Conservation (phyloP, 64 coral and sea anemone genomes). For the Stylophora pistillata region DNA sequence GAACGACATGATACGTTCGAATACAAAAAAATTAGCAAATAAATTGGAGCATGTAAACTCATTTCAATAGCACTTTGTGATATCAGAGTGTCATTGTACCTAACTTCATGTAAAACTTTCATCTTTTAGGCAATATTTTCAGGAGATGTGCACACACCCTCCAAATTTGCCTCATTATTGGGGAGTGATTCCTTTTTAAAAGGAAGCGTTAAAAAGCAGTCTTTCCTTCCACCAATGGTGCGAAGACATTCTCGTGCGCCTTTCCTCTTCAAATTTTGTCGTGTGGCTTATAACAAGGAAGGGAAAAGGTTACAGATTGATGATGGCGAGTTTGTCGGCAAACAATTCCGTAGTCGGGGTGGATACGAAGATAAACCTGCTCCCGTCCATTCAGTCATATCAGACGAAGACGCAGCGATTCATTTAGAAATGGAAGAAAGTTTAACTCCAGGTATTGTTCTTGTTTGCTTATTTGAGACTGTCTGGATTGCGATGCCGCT, state of each 20-base stretch:
- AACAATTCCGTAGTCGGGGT: neutral
- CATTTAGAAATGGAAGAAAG: neutral
- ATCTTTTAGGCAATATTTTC: slow-evolving; percentile 8
- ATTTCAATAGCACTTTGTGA: too few relatives aligned
- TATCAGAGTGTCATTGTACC: too few relatives aligned
- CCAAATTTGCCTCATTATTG: neutral
- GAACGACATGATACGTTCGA: too few relatives aligned
- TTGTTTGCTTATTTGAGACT: neutral
- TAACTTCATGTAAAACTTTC: neutral
- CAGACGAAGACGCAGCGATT: slow-evolving; percentile 9
- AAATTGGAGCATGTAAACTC: too few relatives aligned
- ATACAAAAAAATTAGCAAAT: too few relatives aligned
- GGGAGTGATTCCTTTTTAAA: neutral
- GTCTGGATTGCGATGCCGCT: too few relatives aligned
- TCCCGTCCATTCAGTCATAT: neutral
- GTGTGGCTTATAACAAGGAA: slow-evolving; percentile 15
- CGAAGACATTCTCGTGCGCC: slow-evolving; percentile 15
- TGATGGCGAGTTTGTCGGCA: slow-evolving; percentile 28
- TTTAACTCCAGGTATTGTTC: neutral
- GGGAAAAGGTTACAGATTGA: neutral
- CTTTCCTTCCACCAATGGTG: slow-evolving; percentile 1
- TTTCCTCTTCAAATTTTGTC: slow-evolving; percentile 31
- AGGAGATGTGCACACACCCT: slow-evolving; percentile 3
- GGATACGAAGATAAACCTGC: neutral
- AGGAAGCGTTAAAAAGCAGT: neutral